Percentiles rank a stretch among this genome's conserved stretches.
These are phyloP conservation scores for Invenusta paracnida DNA, from an alignment of 2,888 invertebrate genomes.

Conservation along the genomic window DNA sequence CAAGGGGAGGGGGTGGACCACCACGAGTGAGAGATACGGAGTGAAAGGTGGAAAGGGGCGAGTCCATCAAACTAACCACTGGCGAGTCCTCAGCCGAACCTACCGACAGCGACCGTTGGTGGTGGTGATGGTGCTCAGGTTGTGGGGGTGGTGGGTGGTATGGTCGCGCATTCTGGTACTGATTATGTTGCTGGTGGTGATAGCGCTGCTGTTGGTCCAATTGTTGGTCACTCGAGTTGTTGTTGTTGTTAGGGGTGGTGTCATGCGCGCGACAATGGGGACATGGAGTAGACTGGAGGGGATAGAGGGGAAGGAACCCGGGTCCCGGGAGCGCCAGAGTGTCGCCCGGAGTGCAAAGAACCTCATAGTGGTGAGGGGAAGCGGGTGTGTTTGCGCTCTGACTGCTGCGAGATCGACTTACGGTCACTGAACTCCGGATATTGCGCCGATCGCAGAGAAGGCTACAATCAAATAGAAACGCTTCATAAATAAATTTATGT, in stretches of 20 bases:
- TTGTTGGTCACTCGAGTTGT: background rate
- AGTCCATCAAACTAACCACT: conserved; percentile 14
- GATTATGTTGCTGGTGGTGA: background rate
- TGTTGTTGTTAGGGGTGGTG: background rate
- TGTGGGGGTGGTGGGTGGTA: background rate
- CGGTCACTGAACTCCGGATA: background rate
- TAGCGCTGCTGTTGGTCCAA: background rate
- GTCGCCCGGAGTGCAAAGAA: background rate
- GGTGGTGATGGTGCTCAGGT: conserved; percentile 3
- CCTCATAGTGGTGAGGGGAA: background rate
- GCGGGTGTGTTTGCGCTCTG: background rate
- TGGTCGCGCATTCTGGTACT: background rate
- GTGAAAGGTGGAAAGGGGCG: background rate
- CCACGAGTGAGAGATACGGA: background rate
- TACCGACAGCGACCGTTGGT: background rate
- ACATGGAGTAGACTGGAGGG: background rate
- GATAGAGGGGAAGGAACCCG: background rate
- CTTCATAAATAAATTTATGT: background rate
- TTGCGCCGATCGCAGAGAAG: background rate
- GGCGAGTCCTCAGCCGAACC: conserved; percentile 18
- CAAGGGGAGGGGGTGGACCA: no score
- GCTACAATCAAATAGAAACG: background rate
- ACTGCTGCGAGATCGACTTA: conserved; percentile 13
- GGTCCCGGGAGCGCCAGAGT: conserved; percentile 6
- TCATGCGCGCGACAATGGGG: background rate